These are phyloP conservation scores for Eupithecia insigniata DNA, from an alignment of 2,888 invertebrate species.

Conservation along the genomic window DNA sequence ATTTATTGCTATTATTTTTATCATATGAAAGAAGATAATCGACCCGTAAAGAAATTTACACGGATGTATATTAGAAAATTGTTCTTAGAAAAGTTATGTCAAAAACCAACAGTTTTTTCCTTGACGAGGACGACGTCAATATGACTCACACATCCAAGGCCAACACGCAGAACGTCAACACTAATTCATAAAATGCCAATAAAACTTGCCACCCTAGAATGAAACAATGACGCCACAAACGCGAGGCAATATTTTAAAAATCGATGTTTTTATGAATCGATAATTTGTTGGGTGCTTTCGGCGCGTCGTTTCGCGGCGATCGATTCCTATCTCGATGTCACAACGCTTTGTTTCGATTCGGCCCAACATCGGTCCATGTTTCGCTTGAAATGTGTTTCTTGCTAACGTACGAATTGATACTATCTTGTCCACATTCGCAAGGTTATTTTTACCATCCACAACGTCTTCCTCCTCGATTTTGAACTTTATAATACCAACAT, in stretches of 20 bases:
- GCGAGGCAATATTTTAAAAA: constrained; percentile 78
- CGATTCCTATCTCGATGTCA: constrained; percentile 80
- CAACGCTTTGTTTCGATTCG: constrained; percentile 83
- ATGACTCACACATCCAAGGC: constrained; percentile 16
- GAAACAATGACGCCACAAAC: constrained; percentile 76
- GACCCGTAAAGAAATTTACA: neutral
- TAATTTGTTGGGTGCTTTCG: constrained; percentile 82
- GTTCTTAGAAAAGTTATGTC: neutral
- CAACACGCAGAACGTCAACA: constrained; percentile 33
- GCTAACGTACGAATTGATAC: constrained; percentile 80
- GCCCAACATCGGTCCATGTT: constrained; percentile 77
- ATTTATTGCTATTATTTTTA: neutral
- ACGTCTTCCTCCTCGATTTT: constrained; percentile 48
- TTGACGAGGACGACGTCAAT: neutral
- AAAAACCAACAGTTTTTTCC: neutral
- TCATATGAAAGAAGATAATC: neutral
- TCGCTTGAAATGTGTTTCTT: constrained; percentile 83
- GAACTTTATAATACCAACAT: constrained; percentile 48
- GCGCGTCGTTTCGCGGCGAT: constrained; percentile 81
- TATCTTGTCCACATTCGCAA: constrained; percentile 70
- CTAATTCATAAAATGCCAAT: constrained; percentile 39
- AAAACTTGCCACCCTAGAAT: constrained; percentile 67
- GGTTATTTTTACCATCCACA: constrained; percentile 55
- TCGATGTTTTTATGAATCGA: constrained; percentile 84
- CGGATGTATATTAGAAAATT: neutral